Evolutionary conservation across 1,140 invertebrate species (phyloP).

Genomic region (Saccostrea echinata): DNA sequence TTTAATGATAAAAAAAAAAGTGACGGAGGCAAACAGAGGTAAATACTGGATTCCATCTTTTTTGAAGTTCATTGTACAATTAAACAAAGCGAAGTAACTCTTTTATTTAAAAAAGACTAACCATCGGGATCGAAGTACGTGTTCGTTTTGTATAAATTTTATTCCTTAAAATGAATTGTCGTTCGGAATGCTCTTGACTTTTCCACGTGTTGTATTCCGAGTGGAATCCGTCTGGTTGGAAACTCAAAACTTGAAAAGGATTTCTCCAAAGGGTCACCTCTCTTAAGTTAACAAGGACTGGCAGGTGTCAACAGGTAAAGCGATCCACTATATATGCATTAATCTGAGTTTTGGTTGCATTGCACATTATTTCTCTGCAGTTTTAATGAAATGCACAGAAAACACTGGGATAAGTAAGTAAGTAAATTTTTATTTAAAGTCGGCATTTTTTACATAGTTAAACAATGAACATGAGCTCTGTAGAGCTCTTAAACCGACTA

Average conservation of each 20-base stretch:
- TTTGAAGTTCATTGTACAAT: too few species aligned
- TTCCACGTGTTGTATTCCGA: constrained; percentile 22
- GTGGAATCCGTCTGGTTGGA: background rate
- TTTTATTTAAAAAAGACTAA: background rate
- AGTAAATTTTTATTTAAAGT: too few species aligned
- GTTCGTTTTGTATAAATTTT: background rate
- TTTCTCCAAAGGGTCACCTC: background rate
- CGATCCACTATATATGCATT: background rate
- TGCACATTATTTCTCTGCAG: too few species aligned
- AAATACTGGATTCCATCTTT: too few species aligned
- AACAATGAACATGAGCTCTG: too few species aligned
- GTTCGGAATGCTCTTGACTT: background rate
- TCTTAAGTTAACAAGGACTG: background rate
- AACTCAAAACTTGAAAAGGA: constrained; percentile 12
- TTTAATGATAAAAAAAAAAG: too few species aligned
- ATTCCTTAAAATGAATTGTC: background rate
- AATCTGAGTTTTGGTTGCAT: too few species aligned
- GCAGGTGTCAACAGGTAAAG: background rate
- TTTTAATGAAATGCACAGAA: too few species aligned
- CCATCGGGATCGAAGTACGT: background rate
- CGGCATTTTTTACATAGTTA: too few species aligned
- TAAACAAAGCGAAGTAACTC: background rate
- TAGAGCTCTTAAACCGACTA: too few species aligned
- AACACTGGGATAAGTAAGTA: too few species aligned
- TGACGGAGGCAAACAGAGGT: too few species aligned